Evolutionary conservation across 2,113 vertebrate genomes (phyloP).

Genomic region (Channa argus): DNA sequence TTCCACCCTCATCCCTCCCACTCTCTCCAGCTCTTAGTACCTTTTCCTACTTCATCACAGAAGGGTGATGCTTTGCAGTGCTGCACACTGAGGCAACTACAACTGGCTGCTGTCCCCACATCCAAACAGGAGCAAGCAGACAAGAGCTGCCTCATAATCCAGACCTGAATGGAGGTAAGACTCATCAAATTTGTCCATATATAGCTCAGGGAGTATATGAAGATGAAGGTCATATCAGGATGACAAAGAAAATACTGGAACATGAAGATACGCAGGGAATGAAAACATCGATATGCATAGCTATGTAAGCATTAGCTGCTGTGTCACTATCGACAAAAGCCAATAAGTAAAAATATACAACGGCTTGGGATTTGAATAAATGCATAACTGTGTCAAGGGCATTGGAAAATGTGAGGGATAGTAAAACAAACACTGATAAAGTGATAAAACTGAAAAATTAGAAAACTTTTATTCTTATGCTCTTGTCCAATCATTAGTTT

Average conservation of each 20-base stretch:
- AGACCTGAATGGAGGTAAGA: constrained; percentile 60
- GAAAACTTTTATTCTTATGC: neutral
- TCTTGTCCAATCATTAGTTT: constrained; percentile 14
- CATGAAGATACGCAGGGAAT: neutral
- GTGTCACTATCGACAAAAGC: neutral
- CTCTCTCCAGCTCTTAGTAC: constrained; percentile 34
- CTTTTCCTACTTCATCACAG: constrained; percentile 21
- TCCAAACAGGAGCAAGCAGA: constrained; percentile 15
- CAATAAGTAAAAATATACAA: neutral
- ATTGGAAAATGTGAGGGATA: neutral
- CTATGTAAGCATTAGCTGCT: neutral
- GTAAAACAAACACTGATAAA: neutral
- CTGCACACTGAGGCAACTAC: constrained; percentile 32
- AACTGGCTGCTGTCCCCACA: neutral
- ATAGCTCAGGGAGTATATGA: neutral
- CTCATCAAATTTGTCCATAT: neutral
- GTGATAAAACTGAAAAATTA: neutral
- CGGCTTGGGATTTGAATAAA: neutral
- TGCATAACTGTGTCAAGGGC: neutral
- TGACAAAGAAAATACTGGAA: constrained; percentile 16
- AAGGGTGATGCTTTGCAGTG: constrained; percentile 51
- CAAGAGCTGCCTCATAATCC: constrained; percentile 48
- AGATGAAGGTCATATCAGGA: neutral
- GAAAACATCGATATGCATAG: neutral
- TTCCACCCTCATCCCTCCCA: constrained; percentile 49